Percentiles rank a stretch among this genome's conserved stretches.
These are phyloP conservation scores for Sinocyclocheilus anophthalmus DNA, from an alignment of 2,113 vertebrate genomes.

Conservation along the genomic window DNA sequence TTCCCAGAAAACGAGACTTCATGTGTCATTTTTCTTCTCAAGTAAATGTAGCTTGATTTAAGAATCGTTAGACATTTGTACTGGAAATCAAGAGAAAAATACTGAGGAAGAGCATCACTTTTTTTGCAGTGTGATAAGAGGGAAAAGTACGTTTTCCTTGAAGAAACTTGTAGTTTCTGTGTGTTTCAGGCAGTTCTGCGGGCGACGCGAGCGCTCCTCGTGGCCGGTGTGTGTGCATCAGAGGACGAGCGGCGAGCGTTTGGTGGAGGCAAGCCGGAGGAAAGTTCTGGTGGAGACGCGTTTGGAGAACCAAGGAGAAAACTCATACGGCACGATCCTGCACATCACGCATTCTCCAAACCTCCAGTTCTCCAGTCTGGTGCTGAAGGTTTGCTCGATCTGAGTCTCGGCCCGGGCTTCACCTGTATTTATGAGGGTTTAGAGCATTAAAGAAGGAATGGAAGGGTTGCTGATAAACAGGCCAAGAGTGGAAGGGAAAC, in stretches of 20 bases:
- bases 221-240: conserved; percentile 64
- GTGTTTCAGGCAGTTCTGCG: conserved; percentile 83
- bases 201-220: conserved; percentile 53
- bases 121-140: too few relatives aligned
- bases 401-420: neutral
- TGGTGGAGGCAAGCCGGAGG: conserved; percentile 81
- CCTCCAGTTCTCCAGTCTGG: conserved; percentile 87
- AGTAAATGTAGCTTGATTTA: too few relatives aligned
- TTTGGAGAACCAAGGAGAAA: conserved; percentile 90
- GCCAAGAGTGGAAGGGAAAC: neutral
- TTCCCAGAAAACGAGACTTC: too few relatives aligned
- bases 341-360: conserved; percentile 87
- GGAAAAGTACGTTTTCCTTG: too few relatives aligned
- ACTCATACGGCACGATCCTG: conserved; percentile 83
- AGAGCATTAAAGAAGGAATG: neutral
- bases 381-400: conserved; percentile 77
- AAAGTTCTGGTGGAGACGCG: conserved; percentile 78
- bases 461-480: neutral
- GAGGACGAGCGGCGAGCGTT: conserved; percentile 50
- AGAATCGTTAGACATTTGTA: too few relatives aligned
- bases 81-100: too few relatives aligned
- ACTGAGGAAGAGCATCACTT: too few relatives aligned
- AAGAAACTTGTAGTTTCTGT: neutral
- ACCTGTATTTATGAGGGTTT: neutral
- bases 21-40: too few relatives aligned